Base-by-base conservation (phyloP, 2,113 vertebrate genomes). In the Bufo gargarizans region DNA sequence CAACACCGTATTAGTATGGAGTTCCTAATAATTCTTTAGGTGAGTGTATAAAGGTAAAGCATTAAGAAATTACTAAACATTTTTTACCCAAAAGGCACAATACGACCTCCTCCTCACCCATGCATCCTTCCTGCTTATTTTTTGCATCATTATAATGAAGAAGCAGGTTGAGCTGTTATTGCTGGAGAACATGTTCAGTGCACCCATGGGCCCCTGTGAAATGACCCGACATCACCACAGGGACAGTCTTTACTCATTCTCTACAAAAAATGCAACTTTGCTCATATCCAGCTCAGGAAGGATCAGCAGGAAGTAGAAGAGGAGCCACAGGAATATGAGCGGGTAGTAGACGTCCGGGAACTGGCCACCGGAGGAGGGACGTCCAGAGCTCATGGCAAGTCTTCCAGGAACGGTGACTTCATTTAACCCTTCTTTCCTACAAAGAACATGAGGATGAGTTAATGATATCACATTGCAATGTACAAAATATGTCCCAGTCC, bases 261-360 rank as follows among this genome's bases (percentile, higher is more conserved):
- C 93, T 89, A 95, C 91, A 80, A 94, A 90, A 71, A 91, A 84
- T 19, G 91, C 92, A 82, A 95, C 91, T 6, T 91, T 86, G 85
- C 91, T 90, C 47, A 93, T 61, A 90, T 96, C 95, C 80, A 99
- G 93, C 91, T 98, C 97, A 0, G 97, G 97, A 91, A 99, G 94
- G 77, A 99, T 92, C 91, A 97, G 93, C 82, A 97, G 91, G 92
- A 97, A 99, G 93, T 99, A 99, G 69, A 97, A 92, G 84, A 97
- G 92, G 77, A 97, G 91, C 98, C 98, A 99, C 89, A 97, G 94
- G 90, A 97, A 93, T 89, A 98, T 90, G n/a, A 97, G 91, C 59
- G 97, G 93, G 82, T 96, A 95, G 47, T 96, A 92, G 90, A 91
- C 17, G 6, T 98, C 96, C 0, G 85, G 77, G 85, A 93, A 94